These are phyloP conservation scores for Asobara japonica DNA, from an alignment of 1,140 invertebrate genomes.

Conservation along the genomic window DNA sequence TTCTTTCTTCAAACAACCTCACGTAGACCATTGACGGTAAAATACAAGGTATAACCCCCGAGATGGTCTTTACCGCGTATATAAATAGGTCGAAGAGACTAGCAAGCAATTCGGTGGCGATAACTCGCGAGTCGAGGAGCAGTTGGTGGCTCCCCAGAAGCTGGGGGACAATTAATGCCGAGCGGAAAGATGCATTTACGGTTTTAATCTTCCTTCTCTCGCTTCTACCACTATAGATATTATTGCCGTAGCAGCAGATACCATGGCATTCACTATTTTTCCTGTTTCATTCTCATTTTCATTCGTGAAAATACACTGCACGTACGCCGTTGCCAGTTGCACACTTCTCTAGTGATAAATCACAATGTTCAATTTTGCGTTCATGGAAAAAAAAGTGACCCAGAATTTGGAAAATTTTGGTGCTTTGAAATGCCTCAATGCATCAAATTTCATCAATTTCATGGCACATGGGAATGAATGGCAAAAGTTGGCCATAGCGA, in stretches of 20 bases:
- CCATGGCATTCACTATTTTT: not conserved
- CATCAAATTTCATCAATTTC: no score
- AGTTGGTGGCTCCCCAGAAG: not conserved
- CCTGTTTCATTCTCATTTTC: not conserved
- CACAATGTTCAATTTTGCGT: not conserved
- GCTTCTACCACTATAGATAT: not conserved
- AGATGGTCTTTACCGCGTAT: not conserved
- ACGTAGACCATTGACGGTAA: not conserved
- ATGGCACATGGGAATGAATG: no score
- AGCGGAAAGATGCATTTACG: not conserved
- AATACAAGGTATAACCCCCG: not conserved
- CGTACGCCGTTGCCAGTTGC: not conserved
- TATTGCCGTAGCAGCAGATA: not conserved
- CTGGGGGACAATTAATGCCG: slow-evolving; percentile 4
- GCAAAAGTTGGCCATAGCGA: no score
- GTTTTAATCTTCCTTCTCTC: not conserved
- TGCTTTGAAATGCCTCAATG: no score
- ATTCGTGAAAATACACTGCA: not conserved
- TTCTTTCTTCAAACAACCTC: not conserved
- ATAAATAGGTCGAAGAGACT: slow-evolving; percentile 1
- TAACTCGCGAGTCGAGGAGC: not conserved
- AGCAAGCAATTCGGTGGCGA: not conserved
- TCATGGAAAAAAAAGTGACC: no score
- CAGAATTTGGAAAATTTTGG: no score
- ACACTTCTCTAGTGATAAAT: no score